phyloP scores from a whole-genome alignment of 2,888 invertebrate species.

The Watsonalla cultraria region DNA sequence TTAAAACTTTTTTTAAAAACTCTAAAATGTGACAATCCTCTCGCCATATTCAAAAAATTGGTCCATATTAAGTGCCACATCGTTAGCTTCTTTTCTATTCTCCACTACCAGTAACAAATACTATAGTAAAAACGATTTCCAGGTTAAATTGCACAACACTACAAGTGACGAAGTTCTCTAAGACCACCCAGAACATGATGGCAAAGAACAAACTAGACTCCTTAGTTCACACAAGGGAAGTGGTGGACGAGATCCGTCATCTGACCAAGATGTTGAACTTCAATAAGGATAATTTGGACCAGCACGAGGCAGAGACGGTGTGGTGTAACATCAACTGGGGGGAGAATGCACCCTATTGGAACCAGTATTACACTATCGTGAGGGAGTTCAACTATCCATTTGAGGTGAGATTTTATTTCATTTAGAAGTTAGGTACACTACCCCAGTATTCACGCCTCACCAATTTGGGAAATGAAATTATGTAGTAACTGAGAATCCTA shows the following conservation, averaged over 20 bases:
- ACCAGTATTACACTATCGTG: constrained; percentile 62
- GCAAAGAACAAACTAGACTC: constrained; percentile 52
- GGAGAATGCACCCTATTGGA: constrained; percentile 70
- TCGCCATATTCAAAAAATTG: too few relatives aligned
- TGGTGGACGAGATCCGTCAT: constrained; percentile 55
- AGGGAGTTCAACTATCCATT: constrained; percentile 61
- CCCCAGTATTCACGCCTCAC: too few relatives aligned
- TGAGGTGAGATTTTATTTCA: constrained; percentile 51
- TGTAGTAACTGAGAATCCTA: too few relatives aligned
- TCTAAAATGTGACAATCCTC: too few relatives aligned
- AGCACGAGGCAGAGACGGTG: constrained; percentile 18
- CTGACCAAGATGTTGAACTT: constrained; percentile 57
- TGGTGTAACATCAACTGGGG: constrained; percentile 72
- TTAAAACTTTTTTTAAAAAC: too few relatives aligned
- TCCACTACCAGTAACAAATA: too few relatives aligned
- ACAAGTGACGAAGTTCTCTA: constrained; percentile 64
- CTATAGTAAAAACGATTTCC: constrained; percentile 14
- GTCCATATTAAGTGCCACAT: too few relatives aligned
- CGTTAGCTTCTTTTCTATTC: too few relatives aligned
- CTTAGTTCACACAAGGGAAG: constrained; percentile 49
- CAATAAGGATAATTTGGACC: constrained; percentile 28
- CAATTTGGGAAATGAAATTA: too few relatives aligned
- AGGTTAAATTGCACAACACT: constrained; percentile 64
- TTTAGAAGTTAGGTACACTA: too few relatives aligned
- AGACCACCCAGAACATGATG: constrained; percentile 56